Evolutionary conservation across 2,113 vertebrate genomes (phyloP).

Genomic region (Tricholaema leucomelas): DNA sequence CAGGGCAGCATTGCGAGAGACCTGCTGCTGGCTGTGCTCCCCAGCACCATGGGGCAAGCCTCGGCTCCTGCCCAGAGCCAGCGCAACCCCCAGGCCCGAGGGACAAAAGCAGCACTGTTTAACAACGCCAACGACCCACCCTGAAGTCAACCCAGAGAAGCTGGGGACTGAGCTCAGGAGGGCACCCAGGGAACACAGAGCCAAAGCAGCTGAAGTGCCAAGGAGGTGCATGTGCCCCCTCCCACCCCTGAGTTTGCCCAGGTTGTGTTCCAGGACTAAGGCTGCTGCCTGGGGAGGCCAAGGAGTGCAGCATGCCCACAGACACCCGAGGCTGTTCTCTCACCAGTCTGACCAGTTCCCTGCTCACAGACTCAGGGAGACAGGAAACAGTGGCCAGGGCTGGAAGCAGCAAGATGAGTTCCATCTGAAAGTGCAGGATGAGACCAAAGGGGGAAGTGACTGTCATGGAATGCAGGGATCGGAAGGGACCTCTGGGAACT

Average conservation of each 20-base stretch:
- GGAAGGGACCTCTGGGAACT: too few species aligned
- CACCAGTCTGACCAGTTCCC: background rate
- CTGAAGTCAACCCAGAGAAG: too few species aligned
- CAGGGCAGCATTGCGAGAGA: background rate
- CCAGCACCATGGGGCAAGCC: background rate
- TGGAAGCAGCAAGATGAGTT: background rate
- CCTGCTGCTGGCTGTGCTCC: background rate
- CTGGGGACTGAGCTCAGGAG: too few species aligned
- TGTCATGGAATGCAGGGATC: too few species aligned
- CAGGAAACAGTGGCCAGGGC: background rate
- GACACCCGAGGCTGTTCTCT: background rate
- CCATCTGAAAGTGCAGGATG: rapidly evolving
- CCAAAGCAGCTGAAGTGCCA: too few species aligned
- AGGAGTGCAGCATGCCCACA: background rate
- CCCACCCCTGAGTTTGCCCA: background rate
- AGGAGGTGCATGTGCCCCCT: too few species aligned
- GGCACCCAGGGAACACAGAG: too few species aligned
- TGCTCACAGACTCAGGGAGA: background rate
- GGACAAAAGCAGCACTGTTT: background rate
- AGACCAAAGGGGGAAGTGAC: background rate
- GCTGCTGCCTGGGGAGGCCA: background rate
- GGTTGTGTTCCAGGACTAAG: background rate
- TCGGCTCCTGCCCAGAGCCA: background rate
- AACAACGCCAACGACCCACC: too few species aligned
- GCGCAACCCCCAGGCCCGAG: too few species aligned